Evolutionary conservation across 2,888 invertebrate species (phyloP), one percentile per base, ranked within the genome.

Genomic region (Saturnia japonica): DNA sequence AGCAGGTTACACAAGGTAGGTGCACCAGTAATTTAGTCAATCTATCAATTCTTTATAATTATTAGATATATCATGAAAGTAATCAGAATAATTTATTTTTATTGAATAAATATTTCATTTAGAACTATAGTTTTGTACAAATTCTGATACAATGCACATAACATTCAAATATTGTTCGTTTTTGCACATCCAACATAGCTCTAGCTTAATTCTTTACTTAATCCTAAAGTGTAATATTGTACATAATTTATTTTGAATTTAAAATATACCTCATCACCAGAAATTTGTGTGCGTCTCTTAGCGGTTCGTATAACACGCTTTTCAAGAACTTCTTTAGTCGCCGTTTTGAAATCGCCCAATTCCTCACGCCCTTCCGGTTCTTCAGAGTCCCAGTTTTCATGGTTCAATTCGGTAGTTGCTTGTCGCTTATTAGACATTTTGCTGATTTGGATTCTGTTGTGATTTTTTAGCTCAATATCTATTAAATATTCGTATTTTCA

Each of bases 351-450:
- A 51, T 93, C 94, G 12, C 98, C 98, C 76, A 96, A 95, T 79
- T 97, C 96, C 84, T 97, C 97, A 40, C 85, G 82, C 68, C 88
- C 89, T 69, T 95, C 77, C 68, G 96, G 96, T 1, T 97, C 96
- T 71, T 97, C 97, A 73, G 95, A 91, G 84, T 98, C 96, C 98
- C 98, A 98, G 86, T 98, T 98, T 16, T 97, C 96, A 81, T 97
- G 97, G 88, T 96, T 97, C 75, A 98, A 88, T 72, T 97, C 96
- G 34, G 94, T 94, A 8, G 96, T 95, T 43, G 98, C 97, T 78
- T 93, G 90, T 74, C 98, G 95, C 92, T 98, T 98, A 69, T 89
- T 87, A 78, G 96, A 95, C 97, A 97, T 97, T 70, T 73, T 84
- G 67, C 22, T 51, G n/a, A 57, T 68, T 45, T 72, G 73, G 40